Base-by-base conservation (phyloP, 2,113 vertebrate genomes). In the Lophura nycthemera region DNA sequence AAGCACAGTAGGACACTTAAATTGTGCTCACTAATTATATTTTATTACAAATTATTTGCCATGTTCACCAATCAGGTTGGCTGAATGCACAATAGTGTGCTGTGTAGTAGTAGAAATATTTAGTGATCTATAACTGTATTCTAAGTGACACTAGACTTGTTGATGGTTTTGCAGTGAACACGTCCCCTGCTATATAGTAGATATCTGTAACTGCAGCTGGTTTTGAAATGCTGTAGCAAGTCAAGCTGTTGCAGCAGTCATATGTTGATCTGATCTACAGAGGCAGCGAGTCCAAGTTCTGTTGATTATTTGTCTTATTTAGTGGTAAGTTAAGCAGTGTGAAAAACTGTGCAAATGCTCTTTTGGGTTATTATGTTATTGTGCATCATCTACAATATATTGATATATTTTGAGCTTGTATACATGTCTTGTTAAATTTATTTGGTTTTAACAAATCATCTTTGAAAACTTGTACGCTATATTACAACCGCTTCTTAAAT, bases 311-410 rank as follows among this genome's bases (percentile, higher is more conserved):
- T 90, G 69, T 88, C 91, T 95, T 96, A 75, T 92, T 96, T 96
- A 96, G 89, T 90, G 95, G 91, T 91, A 96, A 96, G 97, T 96
- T 97, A 97, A 97, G 95, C 97, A 91, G 92, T 93, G 92, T 96
- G 96, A 98, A 98, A 96, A 97, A 95, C 96, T 83, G 91, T 87
- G 77, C 95, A 97, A 97, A 97, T 95, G 95, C 64, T 96, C 94
- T 97, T 97, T 97, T 96, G 95, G 96, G 96, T 97, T 97, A 96
- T 98, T 97, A 97, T 97, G 94, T 96, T 97, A 96, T 96, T 95
- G 92, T 45, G 77, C 96, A 96, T 97, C 95, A 94, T 95, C n/a
- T 83, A 86, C 88, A 94, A 95, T 91, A 89, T 92, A 97, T 95
- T 96, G 97, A 96, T 88, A 90, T 57, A 85, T 79, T 95, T 95